phyloP scores from a whole-genome alignment of 2,113 vertebrate species.

The Tinamus guttatus region DNA sequence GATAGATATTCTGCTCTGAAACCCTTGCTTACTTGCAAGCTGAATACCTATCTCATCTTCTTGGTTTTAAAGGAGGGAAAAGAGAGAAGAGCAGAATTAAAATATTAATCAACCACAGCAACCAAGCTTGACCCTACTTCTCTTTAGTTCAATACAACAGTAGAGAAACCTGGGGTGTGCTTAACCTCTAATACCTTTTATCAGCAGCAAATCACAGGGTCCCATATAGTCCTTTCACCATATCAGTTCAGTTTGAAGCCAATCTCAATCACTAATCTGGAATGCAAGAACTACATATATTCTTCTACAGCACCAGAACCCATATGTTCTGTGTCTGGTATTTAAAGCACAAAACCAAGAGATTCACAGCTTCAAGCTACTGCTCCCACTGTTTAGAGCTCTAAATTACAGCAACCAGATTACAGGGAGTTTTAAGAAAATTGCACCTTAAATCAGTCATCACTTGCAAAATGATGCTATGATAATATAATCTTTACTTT shows the following conservation, averaged over 20 bases:
- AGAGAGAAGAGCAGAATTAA: neutral
- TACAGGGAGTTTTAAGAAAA: neutral
- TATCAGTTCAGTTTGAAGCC: fast-evolving
- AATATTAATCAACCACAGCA: neutral
- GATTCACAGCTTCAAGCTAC: fast-evolving
- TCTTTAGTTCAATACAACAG: neutral
- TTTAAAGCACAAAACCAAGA: neutral
- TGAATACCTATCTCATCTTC: neutral
- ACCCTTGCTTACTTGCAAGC: neutral
- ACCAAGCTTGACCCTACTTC: neutral
- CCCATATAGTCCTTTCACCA: neutral
- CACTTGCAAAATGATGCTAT: neutral
- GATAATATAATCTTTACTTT: neutral
- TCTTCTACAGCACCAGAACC: neutral
- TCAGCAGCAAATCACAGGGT: neutral
- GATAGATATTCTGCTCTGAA: neutral
- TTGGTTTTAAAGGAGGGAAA: fast-evolving
- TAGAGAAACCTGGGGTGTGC: too few relatives aligned
- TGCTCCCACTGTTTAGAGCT: neutral
- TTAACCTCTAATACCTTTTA: neutral
- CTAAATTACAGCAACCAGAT: neutral
- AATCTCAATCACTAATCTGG: neutral
- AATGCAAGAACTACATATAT: neutral
- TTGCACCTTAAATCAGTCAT: neutral
- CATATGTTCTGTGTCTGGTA: neutral